Base-by-base conservation (phyloP, 2,888 invertebrate genomes). In the Ophraella communa region DNA sequence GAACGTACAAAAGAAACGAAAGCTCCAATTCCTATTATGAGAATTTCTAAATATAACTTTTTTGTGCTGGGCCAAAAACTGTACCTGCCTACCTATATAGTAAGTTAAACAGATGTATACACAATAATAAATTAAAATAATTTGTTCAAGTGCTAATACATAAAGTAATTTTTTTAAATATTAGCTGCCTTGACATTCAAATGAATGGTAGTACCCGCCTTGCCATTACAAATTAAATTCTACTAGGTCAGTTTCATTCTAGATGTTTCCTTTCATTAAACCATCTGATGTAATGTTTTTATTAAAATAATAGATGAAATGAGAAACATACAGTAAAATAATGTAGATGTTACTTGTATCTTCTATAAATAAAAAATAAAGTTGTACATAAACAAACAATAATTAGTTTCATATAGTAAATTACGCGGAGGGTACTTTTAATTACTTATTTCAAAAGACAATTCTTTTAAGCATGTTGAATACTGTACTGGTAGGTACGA, bases 241-340 rank as follows among this genome's bases (percentile, higher is more conserved):
- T n/a, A 24, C 55, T 44, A 55, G 55, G 55, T 55, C 55, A 55
- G 55, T 55, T 35, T 44, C 39, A 39, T 35, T 54, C 23, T 35
- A 54, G 20, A 39, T 20, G n/a, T 54, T 53, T 39, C 35, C 54
- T 51, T 59, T 51, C 51, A 51, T 52, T 35, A 35, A 23, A 21
- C 17, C 5, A 47, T 47, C 47, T 47, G 47, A 47, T 47, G 47
- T 23, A 47, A 47, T 23, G 23, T 47, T 47, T 47, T 23, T 20
- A 23, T 47, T 39, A 39, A 39, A 39, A 14, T 14, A n/a, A 39
- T 39, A 39, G 17, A 39, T 7, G 14, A 39, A 39, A 39, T 17
- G 7, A 7, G 14, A 17, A 39, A 39, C 39, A 7, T 17, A n/a
- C n/a, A n/a, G n/a, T n/a, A n/a, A n/a, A n/a, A n/a, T n/a, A n/a